phyloP scores from a whole-genome alignment of 2,888 invertebrate genomes.

The Rhagium mordax region DNA sequence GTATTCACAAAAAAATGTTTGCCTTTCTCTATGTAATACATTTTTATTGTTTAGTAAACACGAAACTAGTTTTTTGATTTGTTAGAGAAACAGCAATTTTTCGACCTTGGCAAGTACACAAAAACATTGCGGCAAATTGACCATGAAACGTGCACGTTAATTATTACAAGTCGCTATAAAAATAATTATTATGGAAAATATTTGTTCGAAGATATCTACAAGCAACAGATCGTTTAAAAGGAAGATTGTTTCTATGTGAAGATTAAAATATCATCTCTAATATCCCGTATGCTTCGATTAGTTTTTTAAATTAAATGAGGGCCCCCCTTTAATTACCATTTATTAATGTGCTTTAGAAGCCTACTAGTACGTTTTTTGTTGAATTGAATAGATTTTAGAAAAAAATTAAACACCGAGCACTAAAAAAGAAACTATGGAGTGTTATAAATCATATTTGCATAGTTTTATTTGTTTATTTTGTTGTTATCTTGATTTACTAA shows the following conservation, averaged over 20 bases:
- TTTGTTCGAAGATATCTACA: background rate
- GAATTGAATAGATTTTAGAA: too few relatives aligned
- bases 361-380: too few relatives aligned
- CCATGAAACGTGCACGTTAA: constrained; percentile 24
- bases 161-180: constrained; percentile 17
- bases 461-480: too few relatives aligned
- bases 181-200: constrained; percentile 13
- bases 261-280: too few relatives aligned
- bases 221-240: background rate
- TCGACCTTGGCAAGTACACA: constrained; percentile 21
- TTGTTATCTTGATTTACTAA: too few relatives aligned
- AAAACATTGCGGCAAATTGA: constrained; percentile 26
- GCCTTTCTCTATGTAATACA: constrained; percentile 22
- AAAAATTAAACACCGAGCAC: too few relatives aligned
- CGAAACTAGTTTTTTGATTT: constrained; percentile 17
- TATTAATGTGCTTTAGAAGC: too few relatives aligned
- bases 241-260: background rate
- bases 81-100: constrained; percentile 5
- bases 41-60: constrained; percentile 11
- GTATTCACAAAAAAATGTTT: background rate
- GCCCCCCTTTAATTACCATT: too few relatives aligned
- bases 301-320: too few relatives aligned
- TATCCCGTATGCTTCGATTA: too few relatives aligned
- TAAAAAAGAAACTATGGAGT: too few relatives aligned
- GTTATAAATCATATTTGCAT: too few relatives aligned